Evolutionary conservation across 2,113 vertebrate species (phyloP).

Genomic region (Rousettus leschenaultii): DNA sequence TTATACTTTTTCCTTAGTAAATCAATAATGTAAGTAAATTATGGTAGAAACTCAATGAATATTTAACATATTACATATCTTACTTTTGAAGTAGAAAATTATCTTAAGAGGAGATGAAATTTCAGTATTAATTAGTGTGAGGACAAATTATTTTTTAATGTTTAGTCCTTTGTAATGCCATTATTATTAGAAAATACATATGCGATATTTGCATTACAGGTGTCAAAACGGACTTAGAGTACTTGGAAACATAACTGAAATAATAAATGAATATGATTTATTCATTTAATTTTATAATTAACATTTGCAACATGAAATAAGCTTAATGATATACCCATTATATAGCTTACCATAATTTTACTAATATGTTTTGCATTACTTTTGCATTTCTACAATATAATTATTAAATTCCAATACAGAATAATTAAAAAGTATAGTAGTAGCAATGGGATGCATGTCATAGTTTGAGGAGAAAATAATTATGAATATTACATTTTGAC

Average conservation of each 20-base stretch:
- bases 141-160: not conserved
- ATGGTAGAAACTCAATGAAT: not conserved
- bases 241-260: not conserved
- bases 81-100: not conserved
- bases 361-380: not conserved
- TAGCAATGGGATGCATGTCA: not conserved
- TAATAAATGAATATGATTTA: not conserved
- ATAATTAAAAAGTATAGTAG: not conserved
- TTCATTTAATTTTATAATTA: not conserved
- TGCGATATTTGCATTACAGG: not conserved
- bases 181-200: not conserved
- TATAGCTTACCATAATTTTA: not conserved
- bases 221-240: not conserved
- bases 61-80: not conserved
- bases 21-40: not conserved
- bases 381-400: not conserved
- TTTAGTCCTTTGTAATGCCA: not conserved
- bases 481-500: not conserved
- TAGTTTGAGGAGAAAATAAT: not conserved
- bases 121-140: not conserved
- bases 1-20: not conserved
- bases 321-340: not conserved
- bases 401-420: not conserved
- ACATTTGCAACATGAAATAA: not conserved
- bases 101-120: not conserved